Base-by-base conservation (phyloP, 2,113 vertebrate genomes). In the Mesoclemmys tuberculata region DNA sequence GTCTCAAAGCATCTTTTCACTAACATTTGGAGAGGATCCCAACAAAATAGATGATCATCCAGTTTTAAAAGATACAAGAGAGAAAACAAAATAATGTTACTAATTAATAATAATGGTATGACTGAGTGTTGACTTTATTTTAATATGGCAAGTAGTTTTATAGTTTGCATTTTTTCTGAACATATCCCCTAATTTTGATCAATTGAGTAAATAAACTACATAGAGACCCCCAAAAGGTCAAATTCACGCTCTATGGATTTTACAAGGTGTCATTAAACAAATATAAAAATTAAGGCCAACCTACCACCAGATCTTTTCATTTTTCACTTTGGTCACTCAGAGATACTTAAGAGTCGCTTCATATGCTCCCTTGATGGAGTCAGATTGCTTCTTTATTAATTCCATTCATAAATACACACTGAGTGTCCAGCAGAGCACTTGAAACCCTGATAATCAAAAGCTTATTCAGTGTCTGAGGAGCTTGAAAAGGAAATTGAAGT, bases 311-410 rank as follows among this genome's bases (percentile, higher is more conserved):
- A 79, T 94, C 5, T 61, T 95, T 96, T 96, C 90, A 85, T 9
- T 96, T 97, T 97, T 96, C 96, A 89, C 88, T 88, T 46, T 61
- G 90, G 94, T 88, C 93, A 58, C 85, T 82, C 92, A 91, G 92
- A 94, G 92, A 95, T 2, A 2, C 94, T 97, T 84, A 93, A 87
- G 93, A 88, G 90, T 94, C 96, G 2, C 93, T 85, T n/a, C 91
- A 97, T 98, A 95, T 80, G 89, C 91, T 98, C 98, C 98, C 98
- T 95, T 64, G 98, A 94, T 95, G 90, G 97, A 96, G 89, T 98
- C 91, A 5, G 82, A 97, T 98, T 98, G 97, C 98, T 98, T 97
- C 97, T 98, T 99, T 97, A 97, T 97, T 98, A 98, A 98, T 98
- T 97, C 98, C 97, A 97, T 98, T 98, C 98, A 98, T 98, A 99